These are phyloP conservation scores for Macaria notata DNA, from an alignment of 2,888 invertebrate genomes.

Conservation along the genomic window DNA sequence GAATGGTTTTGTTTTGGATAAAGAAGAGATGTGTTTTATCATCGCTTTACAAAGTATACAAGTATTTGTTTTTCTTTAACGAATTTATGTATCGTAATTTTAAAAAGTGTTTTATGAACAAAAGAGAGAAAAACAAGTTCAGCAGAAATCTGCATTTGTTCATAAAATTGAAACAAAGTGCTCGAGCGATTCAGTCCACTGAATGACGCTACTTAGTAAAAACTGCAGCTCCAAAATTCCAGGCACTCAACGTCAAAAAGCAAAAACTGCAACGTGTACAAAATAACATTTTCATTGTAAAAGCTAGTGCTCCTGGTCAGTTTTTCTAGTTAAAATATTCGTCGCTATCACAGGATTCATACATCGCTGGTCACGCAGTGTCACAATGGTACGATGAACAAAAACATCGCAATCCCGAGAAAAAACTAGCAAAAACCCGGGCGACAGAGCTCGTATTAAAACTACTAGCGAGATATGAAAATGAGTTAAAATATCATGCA, in stretches of 20 bases:
- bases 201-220: too few relatives aligned
- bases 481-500: slow-evolving; percentile 15
- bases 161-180: too few relatives aligned
- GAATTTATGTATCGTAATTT: too few relatives aligned
- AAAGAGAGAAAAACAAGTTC: too few relatives aligned
- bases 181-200: too few relatives aligned
- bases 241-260: slow-evolving; percentile 25
- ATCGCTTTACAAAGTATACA: too few relatives aligned
- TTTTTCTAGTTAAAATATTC: slow-evolving; percentile 66
- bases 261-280: slow-evolving; percentile 21
- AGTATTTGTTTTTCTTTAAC: too few relatives aligned
- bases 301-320: slow-evolving; percentile 44
- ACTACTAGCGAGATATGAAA: slow-evolving; percentile 19
- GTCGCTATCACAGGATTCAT: slow-evolving; percentile 71
- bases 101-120: too few relatives aligned
- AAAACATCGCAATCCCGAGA: slow-evolving; percentile 57
- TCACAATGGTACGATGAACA: slow-evolving; percentile 71
- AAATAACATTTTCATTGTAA: slow-evolving; percentile 47
- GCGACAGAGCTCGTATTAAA: slow-evolving; percentile 39
- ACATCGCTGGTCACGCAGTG: slow-evolving; percentile 65
- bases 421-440: slow-evolving; percentile 43
- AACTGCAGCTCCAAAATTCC: slow-evolving; percentile 6
- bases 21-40: neutral
- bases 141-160: too few relatives aligned
- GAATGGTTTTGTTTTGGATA: slow-evolving; percentile 4